Base-by-base conservation (phyloP, 2,888 invertebrate species). In the Chaitophorus viminalis region DNA sequence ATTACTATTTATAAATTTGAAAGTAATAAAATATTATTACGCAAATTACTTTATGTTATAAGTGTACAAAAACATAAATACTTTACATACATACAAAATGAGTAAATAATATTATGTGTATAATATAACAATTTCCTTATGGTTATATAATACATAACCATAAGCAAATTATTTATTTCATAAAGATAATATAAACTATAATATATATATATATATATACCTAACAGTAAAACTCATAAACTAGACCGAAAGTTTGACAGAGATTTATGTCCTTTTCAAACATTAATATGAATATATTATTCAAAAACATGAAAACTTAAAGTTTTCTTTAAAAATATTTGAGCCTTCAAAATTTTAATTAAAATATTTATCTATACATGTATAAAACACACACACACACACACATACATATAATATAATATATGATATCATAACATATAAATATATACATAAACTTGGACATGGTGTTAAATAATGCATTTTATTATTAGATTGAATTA, bases 241-340 rank as follows among this genome's bases (percentile, higher is more conserved):
- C 39, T 70, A 46, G 81, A 68, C 68, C 46, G 21, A 81, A 81
- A 81, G 46, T 81, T 70, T 81, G 68, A 81, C 81, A 68, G 68
- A 46, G 68, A 81, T 81, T 81, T 68, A 81, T 81, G 46, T 81
- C 60, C 60, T 25, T 68, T 70, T 39, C 29, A 70, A 81, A 68
- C 39, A 29, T 81, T 81, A 68, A 68, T 31, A 68, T 68, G 46
- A 81, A 31, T 81, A 46, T 46, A 81, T 68, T 81, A 68, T 81
- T 81, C 81, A 31, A 68, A 68, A 81, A 46, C 81, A 46, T 31
- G 81, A 18, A 68, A 81, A 68, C 81, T 81, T 81, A 11, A 46
- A 29, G 29, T 81, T 39, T 81, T 46, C 29, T 81, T 29, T 17
- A 36, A 33, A 72, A 31, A 68, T 68, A n/a, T 68, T 68, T 9